Evolutionary conservation across 1,140 invertebrate genomes (phyloP).

Genomic region (Tetramorium alpestre): DNA sequence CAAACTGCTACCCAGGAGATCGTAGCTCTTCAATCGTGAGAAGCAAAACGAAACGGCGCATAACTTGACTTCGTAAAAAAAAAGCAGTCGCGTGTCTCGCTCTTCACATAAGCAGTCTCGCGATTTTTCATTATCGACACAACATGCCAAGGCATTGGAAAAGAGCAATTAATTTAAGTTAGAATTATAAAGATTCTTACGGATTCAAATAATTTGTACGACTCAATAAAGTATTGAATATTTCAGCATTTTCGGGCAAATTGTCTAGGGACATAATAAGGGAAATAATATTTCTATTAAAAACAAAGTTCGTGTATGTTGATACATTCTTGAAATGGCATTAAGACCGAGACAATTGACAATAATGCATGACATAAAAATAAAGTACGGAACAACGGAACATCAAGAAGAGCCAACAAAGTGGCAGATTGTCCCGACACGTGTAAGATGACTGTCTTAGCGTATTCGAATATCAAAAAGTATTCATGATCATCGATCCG

Average conservation of each 20-base stretch:
- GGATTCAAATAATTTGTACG: background rate
- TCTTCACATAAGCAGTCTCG: background rate
- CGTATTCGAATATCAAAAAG: slow-evolving; percentile 4
- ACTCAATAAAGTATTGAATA: background rate
- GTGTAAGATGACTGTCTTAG: slow-evolving; percentile 45
- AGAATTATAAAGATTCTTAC: background rate
- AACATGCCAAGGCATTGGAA: background rate
- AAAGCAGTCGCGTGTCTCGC: slow-evolving; percentile 23
- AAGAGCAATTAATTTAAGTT: background rate
- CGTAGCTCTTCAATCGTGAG: slow-evolving; percentile 54
- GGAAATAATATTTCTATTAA: background rate
- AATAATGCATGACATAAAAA: background rate
- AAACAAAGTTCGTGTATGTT: background rate
- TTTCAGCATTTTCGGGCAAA: background rate
- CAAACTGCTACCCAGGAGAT: slow-evolving; percentile 54
- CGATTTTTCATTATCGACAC: slow-evolving; percentile 45
- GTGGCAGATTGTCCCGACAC: slow-evolving; percentile 6
- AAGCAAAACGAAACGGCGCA: slow-evolving; percentile 56
- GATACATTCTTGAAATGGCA: background rate
- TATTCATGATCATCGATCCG: slow-evolving; percentile 47
- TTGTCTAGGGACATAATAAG: too few relatives aligned
- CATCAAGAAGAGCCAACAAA: background rate
- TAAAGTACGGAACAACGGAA: background rate
- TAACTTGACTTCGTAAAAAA: slow-evolving; percentile 45
- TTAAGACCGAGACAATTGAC: background rate